Base-by-base conservation (phyloP, 2,888 invertebrate species). In the Cyaniris semiargus region DNA sequence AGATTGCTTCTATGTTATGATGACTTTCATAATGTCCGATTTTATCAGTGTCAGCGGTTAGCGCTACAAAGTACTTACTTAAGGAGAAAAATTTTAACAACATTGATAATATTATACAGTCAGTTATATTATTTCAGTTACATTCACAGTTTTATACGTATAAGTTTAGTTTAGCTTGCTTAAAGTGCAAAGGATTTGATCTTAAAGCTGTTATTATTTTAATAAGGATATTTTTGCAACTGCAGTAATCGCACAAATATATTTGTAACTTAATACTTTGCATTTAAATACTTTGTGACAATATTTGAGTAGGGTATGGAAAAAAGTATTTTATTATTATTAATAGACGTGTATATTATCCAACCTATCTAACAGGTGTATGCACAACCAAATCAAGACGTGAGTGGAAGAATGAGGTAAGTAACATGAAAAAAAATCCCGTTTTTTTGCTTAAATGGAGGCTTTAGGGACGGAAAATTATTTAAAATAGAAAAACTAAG, bases 351-450 rank as follows among this genome's bases (percentile, higher is more conserved):
- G 23, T 66, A 66, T 23, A 27, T 15, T 23, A 66, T 66, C 27
- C 3, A 66, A 66, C 60, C 60, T 66, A 66, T 66, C 8, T 66
- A 27, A 66, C 27, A 66, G 60, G 60, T 27, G 27, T 27, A 0
- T 66, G 60, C 60, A 66, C 60, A 66, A 66, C 15, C 60, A 15
- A 66, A n/a, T n/a, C n/a, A n/a, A n/a, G n/a, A n/a, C n/a, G n/a
- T n/a, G n/a, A n/a, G n/a, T n/a, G n/a, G n/a, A n/a, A n/a, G n/a
- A n/a, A n/a, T n/a, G n/a, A n/a, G n/a, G n/a, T n/a, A n/a, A n/a
- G n/a, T n/a, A n/a, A n/a, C n/a, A n/a, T n/a, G n/a, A n/a, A n/a
- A n/a, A n/a, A n/a, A n/a, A n/a, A n/a, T n/a, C n/a, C n/a, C n/a
- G n/a, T n/a, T n/a, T n/a, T n/a, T n/a, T n/a, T n/a, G n/a, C n/a